phyloP scores from a whole-genome alignment of 2,113 vertebrate species.

The Prietella phreatophila region DNA sequence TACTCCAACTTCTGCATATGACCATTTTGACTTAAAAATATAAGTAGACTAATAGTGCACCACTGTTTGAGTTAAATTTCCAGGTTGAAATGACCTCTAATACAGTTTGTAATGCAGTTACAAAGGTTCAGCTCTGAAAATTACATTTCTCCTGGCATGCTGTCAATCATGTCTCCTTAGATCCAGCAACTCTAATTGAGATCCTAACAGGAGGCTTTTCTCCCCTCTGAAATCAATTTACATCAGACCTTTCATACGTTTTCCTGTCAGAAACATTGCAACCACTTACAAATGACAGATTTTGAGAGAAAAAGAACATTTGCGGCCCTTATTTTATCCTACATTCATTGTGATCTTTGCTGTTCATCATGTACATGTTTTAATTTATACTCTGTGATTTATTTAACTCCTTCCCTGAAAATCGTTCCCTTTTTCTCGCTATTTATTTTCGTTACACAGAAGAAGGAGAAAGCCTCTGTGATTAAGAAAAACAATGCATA shows the following conservation, averaged over 20 bases:
- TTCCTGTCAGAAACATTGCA: constrained; percentile 15
- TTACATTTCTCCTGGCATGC: constrained; percentile 6
- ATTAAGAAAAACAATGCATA: constrained; percentile 98
- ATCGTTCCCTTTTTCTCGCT: not conserved
- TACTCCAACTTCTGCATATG: not conserved
- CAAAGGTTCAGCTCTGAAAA: constrained; percentile 30
- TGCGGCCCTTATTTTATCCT: not conserved
- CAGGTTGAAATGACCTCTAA: constrained; percentile 9
- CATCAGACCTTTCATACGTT: constrained; percentile 8
- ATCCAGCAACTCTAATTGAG: constrained; percentile 18
- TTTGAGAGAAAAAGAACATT: not conserved
- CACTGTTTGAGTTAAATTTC: not conserved
- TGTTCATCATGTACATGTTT: not conserved
- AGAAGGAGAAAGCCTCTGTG: constrained; percentile 92
- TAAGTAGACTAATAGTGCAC: not conserved
- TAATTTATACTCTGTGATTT: not conserved
- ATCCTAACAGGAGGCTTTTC: constrained; percentile 17
- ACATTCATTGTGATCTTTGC: not conserved
- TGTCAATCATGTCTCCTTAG: constrained; percentile 16
- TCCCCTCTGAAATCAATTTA: constrained; percentile 24
- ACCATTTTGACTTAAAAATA: not conserved
- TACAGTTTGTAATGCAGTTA: constrained; percentile 23
- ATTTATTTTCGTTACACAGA: constrained; percentile 73
- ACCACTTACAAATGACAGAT: not conserved
- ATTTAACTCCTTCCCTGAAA: not conserved